Base-by-base conservation (phyloP, 2,888 invertebrate genomes). In the Lobophora halterata region DNA sequence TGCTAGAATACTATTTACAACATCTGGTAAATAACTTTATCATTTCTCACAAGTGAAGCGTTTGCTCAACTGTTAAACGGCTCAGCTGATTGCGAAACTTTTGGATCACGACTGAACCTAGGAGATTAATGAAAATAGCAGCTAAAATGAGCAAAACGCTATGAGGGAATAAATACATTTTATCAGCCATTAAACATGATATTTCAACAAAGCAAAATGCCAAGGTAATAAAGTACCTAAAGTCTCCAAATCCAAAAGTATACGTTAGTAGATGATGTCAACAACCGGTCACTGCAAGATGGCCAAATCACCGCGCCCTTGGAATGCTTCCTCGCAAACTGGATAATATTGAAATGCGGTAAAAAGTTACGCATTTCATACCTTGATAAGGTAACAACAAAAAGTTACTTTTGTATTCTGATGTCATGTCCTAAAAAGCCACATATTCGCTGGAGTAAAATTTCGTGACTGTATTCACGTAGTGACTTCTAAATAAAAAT, bases 11-110 rank as follows among this genome's bases (percentile, higher is more conserved):
- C 20, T 39, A 44, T 44, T 41, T 39, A 39, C 38, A 41, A 44
- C 41, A 46, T 29, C 33, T 19, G 31, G 40, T 46, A 65, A 59
- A 62, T 57, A 60, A 59, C 55, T 60, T 53, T 58, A 58, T 55
- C 38, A 55, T 58, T 63, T 57, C 41, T 31, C 47, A 52, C 61
- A 65, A 64, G 60, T 60, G 60, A 50, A 50, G 54, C 27, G 42
- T 49, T 59, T 58, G 53, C 50, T 49, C 55, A 49, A 52, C 52
- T 37, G 53, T 49, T 49, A 55, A 49, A 52, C 52, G 34, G 11
- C 20, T 18, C 14, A 11, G 18, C 25, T 40, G 40, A 52, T 68
- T 69, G 57, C 68, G 55, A 65, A 53, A 62, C 49, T 33, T 27
- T 46, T 13, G 26, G 34, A 48, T 52, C 35, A 46, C 36, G 38